Evolutionary conservation across 2,113 vertebrate species (phyloP).

Genomic region (Poecile atricapillus): DNA sequence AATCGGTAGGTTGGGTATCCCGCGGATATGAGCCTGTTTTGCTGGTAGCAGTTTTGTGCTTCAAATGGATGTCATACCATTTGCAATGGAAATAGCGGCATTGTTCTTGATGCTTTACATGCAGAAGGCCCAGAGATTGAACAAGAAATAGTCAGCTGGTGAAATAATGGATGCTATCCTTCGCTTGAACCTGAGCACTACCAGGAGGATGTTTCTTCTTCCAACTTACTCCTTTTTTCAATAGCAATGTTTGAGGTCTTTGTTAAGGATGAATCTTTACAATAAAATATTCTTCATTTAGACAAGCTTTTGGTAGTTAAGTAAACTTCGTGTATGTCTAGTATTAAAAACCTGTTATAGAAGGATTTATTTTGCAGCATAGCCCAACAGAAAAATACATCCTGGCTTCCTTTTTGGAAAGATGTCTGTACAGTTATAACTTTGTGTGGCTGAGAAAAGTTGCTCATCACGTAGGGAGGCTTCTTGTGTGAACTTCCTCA

Average conservation of each 20-base stretch:
- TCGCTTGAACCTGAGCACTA: neutral
- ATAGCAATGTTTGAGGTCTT: neutral
- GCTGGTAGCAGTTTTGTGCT: conserved; percentile 47
- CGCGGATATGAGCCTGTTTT: neutral
- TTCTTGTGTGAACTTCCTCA: neutral
- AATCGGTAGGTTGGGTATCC: neutral
- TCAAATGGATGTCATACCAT: conserved; percentile 45
- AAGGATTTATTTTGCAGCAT: neutral
- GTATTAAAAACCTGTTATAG: neutral
- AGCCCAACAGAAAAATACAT: neutral
- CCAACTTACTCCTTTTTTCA: neutral
- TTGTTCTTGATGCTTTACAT: conserved; percentile 50
- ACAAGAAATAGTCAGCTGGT: conserved; percentile 25
- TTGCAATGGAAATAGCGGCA: conserved; percentile 47
- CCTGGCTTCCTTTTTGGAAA: neutral
- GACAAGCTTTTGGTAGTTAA: neutral
- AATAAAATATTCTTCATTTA: neutral
- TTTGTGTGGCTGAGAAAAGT: neutral
- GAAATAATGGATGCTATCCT: conserved; percentile 30
- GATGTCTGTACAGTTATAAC: neutral
- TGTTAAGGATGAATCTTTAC: neutral
- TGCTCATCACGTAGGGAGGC: neutral
- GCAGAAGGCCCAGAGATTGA: conserved; percentile 35
- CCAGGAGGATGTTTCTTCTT: neutral
- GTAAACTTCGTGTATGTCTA: neutral